Evolutionary conservation across 2,113 vertebrate genomes (phyloP).

Genomic region (Notiomystis cincta): DNA sequence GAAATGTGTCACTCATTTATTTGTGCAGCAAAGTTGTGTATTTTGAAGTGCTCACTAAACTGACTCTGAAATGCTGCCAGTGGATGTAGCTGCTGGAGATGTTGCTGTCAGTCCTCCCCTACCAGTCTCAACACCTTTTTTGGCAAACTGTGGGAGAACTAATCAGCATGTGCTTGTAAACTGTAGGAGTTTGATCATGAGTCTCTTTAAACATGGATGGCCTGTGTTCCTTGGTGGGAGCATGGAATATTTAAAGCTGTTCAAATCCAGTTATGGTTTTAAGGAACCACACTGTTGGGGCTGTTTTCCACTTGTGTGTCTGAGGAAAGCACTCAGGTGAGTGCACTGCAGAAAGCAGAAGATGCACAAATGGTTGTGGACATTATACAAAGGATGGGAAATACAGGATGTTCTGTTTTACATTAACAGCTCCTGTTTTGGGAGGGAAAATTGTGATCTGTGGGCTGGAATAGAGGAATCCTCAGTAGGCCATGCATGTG

Average conservation of each 20-base stretch:
- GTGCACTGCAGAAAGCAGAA: not conserved
- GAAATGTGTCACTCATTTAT: not conserved
- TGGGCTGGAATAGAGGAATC: not conserved
- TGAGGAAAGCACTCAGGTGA: not conserved
- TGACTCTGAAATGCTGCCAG: not conserved
- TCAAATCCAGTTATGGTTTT: not conserved
- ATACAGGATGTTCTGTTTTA: not conserved
- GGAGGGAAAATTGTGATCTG: not conserved
- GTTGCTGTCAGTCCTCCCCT: not conserved
- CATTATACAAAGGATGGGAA: not conserved
- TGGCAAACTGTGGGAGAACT: not conserved
- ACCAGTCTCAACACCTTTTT: not conserved
- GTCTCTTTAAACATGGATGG: not conserved
- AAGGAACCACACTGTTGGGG: not conserved
- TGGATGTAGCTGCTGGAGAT: not conserved
- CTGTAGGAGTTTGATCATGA: not conserved
- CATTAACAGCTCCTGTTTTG: not conserved
- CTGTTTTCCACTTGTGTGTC: not conserved
- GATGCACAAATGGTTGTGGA: not conserved
- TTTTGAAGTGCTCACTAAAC: not conserved
- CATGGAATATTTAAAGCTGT: not conserved
- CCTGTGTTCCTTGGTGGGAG: not conserved
- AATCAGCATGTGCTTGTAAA: not conserved
- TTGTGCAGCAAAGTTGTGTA: not conserved
- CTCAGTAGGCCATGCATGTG: not conserved